Base-by-base conservation (phyloP, 2,113 vertebrate species). In the Panurus biarmicus region DNA sequence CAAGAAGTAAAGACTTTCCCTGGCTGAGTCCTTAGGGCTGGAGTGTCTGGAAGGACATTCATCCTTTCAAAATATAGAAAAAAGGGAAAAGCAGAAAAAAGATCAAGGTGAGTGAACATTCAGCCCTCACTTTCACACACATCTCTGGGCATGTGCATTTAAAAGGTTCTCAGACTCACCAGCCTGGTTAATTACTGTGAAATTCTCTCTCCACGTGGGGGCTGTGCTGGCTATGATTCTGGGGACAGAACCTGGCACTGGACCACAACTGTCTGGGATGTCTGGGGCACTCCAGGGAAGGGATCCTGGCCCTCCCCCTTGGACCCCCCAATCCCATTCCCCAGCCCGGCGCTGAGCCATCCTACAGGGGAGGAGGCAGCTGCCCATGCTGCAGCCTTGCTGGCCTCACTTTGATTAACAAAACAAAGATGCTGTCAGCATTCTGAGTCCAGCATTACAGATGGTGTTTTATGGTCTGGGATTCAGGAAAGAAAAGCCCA, bases 331-430 rank as follows among this genome's bases (percentile, higher is more conserved):
- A 17, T 6, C 31, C 25, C 1, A 0, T 14, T 62, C 29, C 33
- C 15, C 12, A 3, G 13, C 26, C 17, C 0, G 0, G 4, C n/a
- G 21, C 57, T 50, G 31, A 57, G 22, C 48, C 58, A 40, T 42
- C 25, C 26, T 53, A 29, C 47, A 0, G 0, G 38, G 36, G 8
- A 90, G 56, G 31, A 73, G 33, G 51, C 56, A 87, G 42, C 78
- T 70, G 60, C 44, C 48, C 1, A 0, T 4, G 5, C 77, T 42
- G 50, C 83, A 81, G 86, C 47, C 45, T 31, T 17, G 47, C 83
- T 58, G 8, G 10, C 54, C 67, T 65, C 29, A 5, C 38, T 53
- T 54, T 22, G 33, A 31, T 42, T 53, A 62, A 88, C 0, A 1
- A 53, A 70, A 66, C 0, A 3, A 24, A 87, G 82, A 33, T 0